A percentile compares a stretch with the other conserved stretches of the same genome.
Conservation (phyloP, 53 echinoderm and acorn worm genomes). For the Holothuria leucospilota region DNA sequence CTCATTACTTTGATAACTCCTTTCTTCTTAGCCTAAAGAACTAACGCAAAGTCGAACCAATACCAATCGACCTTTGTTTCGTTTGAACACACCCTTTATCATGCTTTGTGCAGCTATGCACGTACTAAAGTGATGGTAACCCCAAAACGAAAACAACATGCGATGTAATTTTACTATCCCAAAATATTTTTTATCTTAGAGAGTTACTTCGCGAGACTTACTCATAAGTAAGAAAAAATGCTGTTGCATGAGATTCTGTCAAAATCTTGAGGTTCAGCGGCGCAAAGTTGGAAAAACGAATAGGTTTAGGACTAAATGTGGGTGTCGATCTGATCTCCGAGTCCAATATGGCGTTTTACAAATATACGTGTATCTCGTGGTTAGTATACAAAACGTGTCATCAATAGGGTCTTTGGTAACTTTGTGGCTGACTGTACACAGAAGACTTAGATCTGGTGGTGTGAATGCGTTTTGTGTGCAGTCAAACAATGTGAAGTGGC, state of each 20-base stretch:
- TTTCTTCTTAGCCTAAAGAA: no score
- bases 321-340: no score
- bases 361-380: slow-evolving; percentile 35
- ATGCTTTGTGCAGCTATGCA: background rate
- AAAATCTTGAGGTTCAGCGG: background rate
- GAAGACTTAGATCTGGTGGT: no score
- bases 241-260: slow-evolving; percentile 58
- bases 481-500: no score
- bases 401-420: slow-evolving; percentile 1
- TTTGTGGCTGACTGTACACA: slow-evolving; percentile 25
- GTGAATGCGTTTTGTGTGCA: no score
- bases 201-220: slow-evolving; percentile 69
- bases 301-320: no score
- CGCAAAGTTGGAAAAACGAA: background rate
- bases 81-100: slow-evolving; percentile 28
- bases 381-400: slow-evolving; percentile 26
- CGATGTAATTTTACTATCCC: slow-evolving; percentile 61
- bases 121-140: slow-evolving; percentile 10
- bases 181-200: slow-evolving; percentile 78
- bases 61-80: slow-evolving; percentile 32
- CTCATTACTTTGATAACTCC: no score
- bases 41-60: background rate
- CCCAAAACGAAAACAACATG: slow-evolving; percentile 28
- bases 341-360: slow-evolving; percentile 40
- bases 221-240: slow-evolving; percentile 46